Percentiles rank a stretch among this genome's conserved stretches.
These are phyloP conservation scores for Euzetes globulus DNA, from an alignment of 2,888 invertebrate genomes.

Conservation along the genomic window DNA sequence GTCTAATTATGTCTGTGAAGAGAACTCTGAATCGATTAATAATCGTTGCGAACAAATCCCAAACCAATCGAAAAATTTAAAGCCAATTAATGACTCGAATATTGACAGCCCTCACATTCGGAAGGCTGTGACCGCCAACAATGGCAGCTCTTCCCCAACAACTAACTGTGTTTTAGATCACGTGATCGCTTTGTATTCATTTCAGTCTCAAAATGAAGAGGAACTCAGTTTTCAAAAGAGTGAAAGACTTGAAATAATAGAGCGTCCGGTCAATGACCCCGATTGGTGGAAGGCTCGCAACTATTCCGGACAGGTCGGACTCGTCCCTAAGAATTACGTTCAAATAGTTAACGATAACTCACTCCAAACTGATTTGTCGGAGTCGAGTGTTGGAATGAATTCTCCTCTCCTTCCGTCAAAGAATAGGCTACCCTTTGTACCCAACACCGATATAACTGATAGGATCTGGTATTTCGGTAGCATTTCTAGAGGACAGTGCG, in stretches of 20 bases:
- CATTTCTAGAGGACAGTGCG: conserved; percentile 91
- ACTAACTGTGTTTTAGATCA: conserved; percentile 60
- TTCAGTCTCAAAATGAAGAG: conserved; percentile 76
- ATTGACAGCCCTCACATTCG: not conserved
- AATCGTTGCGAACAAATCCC: conserved; percentile 8
- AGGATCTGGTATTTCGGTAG: conserved; percentile 89
- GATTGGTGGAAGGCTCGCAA: conserved; percentile 91
- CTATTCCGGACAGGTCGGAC: conserved; percentile 79
- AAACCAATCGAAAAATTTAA: not conserved
- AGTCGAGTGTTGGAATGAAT: conserved; percentile 5
- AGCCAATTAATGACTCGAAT: not conserved
- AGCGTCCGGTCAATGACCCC: conserved; percentile 92
- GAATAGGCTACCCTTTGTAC: not conserved
- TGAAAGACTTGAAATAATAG: conserved; percentile 88
- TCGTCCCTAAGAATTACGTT: conserved; percentile 90
- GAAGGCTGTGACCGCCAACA: conserved; percentile 31
- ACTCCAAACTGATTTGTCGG: conserved; percentile 5
- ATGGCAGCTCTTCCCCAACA: conserved; percentile 34
- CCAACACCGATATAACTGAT: not conserved
- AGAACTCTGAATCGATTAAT: conserved; percentile 21
- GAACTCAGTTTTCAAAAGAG: conserved; percentile 95
- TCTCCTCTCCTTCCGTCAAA: conserved; percentile 36
- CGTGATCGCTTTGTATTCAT: conserved; percentile 78
- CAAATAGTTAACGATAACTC: conserved; percentile 54
- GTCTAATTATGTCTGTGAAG: conserved; percentile 71